Evolutionary conservation across 2,888 invertebrate species (phyloP), one percentile per base, ranked within the genome.

Genomic region (Macaria notata): DNA sequence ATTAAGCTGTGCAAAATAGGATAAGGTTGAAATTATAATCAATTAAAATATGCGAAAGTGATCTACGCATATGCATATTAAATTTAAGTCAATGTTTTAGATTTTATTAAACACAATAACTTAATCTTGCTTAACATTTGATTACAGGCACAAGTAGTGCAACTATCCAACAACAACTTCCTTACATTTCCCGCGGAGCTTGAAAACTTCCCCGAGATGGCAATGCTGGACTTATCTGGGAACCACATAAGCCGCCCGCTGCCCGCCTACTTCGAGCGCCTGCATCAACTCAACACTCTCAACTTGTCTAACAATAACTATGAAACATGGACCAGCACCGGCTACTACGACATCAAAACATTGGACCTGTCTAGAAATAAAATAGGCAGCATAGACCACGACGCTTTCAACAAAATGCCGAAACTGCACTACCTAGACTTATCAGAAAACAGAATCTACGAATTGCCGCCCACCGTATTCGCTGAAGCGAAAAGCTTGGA

Each of bases 331-430:
- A 68, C 71, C n/a, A 73, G 70, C 6, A 78, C 71, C 19, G 80
- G 76, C 7, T 62, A 64, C 31, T 81, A 85, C 31, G 78, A 83
- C 50, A 72, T 96, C 29, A 87, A 88, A 65, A 80, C 77, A 33
- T 69, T 96, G n/a, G 94, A 94, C 72, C 76, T 96, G 49, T 94
- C 95, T 0, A 89, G 90, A 44, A 96, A 96, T 75, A 92, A 93
- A 52, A 92, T 96, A 49, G 92, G 88, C 41, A 79, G 75, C 1
- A 83, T 96, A 29, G 93, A 94, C 46, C 80, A 84, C 46, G 90
- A 92, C 54, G 93, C 94, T 0, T 95, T 96, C 73, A 78, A 76
- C 29, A 88, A 86, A 45, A 81, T 95, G 64, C 81, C 88, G 42
- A 81, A 89, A 50, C 79, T 96, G 38, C 88, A 90, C 51, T 81